These are phyloP conservation scores for Crypturellus undulatus DNA, from an alignment of 2,113 vertebrate species.

Conservation along the genomic window DNA sequence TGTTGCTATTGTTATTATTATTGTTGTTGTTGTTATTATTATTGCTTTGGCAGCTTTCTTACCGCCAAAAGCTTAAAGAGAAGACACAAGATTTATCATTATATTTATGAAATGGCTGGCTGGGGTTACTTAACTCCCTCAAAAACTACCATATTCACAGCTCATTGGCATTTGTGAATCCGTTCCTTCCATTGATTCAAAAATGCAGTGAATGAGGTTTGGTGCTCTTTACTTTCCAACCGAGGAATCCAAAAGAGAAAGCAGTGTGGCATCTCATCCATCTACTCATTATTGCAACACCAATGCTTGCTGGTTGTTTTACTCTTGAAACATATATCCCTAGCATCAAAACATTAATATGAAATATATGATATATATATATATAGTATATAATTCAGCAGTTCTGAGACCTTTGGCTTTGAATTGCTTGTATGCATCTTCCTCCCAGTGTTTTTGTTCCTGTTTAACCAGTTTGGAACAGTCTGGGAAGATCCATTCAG, in stretches of 20 bases:
- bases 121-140: neutral
- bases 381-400: neutral
- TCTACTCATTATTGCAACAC: neutral
- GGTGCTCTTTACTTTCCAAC: neutral
- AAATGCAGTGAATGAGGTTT: neutral
- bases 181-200: neutral
- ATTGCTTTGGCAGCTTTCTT: neutral
- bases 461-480: conserved; percentile 28
- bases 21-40: too few species aligned
- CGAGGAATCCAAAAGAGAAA: neutral
- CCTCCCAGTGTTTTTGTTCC: neutral
- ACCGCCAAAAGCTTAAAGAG: neutral
- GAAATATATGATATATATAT: neutral
- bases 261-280: neutral
- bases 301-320: neutral
- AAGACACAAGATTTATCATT: neutral
- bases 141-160: neutral
- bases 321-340: neutral
- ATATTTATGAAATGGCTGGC: neutral
- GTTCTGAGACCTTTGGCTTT: neutral
- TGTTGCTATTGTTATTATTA: too few species aligned
- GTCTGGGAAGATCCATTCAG: conserved; percentile 21
- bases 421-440: neutral
- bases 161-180: neutral
- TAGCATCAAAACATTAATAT: neutral